A percentile compares a stretch with the other conserved stretches of the same genome.
phyloP scores from a whole-genome alignment of 2,797 vertebrate species.

The Acomys russatus region DNA sequence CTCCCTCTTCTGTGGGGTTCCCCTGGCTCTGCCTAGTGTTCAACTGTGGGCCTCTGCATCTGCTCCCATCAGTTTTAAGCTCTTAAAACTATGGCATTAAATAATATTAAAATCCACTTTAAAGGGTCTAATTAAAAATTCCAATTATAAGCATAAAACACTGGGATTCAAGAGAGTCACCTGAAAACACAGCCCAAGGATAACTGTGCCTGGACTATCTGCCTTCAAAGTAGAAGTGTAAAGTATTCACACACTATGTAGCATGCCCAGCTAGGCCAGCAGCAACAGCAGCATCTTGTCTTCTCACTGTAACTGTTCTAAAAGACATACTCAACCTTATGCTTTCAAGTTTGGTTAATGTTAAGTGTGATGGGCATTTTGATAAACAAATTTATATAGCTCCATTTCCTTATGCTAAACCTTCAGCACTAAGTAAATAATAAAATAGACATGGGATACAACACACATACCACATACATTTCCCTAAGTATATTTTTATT shows the following conservation, averaged over 20 bases:
- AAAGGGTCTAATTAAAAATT: slow-evolving; percentile 12
- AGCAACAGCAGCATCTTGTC: slow-evolving; percentile 6
- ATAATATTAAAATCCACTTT: slow-evolving; percentile 54
- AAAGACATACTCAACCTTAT: neutral
- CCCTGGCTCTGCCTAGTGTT: neutral
- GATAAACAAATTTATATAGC: neutral
- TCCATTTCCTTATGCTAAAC: neutral
- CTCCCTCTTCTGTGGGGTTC: neutral
- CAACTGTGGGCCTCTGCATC: neutral
- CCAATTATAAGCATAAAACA: slow-evolving; percentile 27
- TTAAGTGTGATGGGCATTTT: neutral
- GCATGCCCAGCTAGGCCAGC: neutral
- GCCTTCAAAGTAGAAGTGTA: neutral
- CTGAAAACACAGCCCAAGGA: neutral
- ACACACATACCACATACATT: neutral
- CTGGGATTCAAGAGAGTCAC: slow-evolving; percentile 10
- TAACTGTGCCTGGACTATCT: neutral
- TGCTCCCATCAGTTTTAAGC: neutral
- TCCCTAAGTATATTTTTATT: slow-evolving; percentile 16
- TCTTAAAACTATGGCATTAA: neutral
- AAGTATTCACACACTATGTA: neutral
- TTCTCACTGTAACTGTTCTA: slow-evolving; percentile 4
- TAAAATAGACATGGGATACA: neutral
- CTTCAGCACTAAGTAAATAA: neutral
- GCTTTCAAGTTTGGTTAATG: slow-evolving; percentile 1